Percentiles rank a stretch among this genome's conserved stretches.
These are phyloP conservation scores for Sebastes melanostomus DNA, from an alignment of 2,797 vertebrate genomes.

Conservation along the genomic window DNA sequence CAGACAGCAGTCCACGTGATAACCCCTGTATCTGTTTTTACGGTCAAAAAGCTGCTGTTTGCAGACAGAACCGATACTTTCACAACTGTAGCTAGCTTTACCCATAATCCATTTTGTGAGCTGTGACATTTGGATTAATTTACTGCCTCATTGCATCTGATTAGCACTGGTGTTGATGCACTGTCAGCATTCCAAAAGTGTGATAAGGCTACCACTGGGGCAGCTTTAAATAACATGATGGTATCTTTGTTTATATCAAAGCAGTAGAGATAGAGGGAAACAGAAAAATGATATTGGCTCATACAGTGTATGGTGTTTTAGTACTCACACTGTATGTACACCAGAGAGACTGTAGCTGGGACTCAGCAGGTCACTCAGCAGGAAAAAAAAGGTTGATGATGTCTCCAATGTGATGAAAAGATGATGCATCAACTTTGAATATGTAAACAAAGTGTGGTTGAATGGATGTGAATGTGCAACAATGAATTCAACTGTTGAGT, in stretches of 20 bases:
- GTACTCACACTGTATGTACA: not conserved
- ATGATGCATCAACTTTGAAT: not conserved
- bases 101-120: constrained; percentile 34
- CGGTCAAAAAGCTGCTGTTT: not conserved
- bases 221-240: constrained; percentile 48
- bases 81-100: constrained; percentile 14
- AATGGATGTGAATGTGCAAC: not conserved
- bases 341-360: not conserved
- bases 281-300: constrained; percentile 12
- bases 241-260: constrained; percentile 59
- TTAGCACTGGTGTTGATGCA: constrained; percentile 43
- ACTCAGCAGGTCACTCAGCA: not conserved
- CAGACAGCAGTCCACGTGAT: not conserved
- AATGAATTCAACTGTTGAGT: not conserved
- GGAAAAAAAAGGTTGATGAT: not conserved
- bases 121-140: constrained; percentile 61
- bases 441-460: not conserved
- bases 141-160: constrained; percentile 58
- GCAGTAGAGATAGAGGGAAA: constrained; percentile 2
- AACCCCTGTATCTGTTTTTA: not conserved
- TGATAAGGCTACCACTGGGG: constrained; percentile 43
- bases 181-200: constrained; percentile 35
- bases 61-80: constrained; percentile 25
- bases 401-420: not conserved
- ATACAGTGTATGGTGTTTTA: not conserved